These are phyloP conservation scores for Motacilla alba DNA, from an alignment of 2,113 vertebrate genomes.

Conservation along the genomic window DNA sequence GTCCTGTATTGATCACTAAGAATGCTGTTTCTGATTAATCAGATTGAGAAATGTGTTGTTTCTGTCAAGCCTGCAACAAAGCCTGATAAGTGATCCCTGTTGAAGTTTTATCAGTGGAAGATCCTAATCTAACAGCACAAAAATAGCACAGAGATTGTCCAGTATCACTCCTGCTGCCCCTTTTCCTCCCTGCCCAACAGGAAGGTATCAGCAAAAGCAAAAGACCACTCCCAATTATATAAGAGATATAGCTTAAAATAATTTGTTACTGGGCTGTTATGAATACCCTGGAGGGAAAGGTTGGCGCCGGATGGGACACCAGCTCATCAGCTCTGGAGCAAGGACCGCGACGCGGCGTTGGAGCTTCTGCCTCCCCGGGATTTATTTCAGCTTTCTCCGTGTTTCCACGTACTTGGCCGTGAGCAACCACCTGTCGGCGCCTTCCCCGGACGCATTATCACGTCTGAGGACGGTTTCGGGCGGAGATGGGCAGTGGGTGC, in stretches of 20 bases:
- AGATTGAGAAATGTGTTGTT: background rate
- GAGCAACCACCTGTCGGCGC: too few species aligned
- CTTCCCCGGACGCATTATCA: too few species aligned
- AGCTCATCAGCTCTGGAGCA: too few species aligned
- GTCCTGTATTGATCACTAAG: background rate
- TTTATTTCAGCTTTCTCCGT: background rate
- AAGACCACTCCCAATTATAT: background rate
- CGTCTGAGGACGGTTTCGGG: background rate
- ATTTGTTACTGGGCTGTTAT: background rate
- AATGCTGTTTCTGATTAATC: background rate
- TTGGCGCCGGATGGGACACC: too few species aligned
- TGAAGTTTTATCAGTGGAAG: background rate
- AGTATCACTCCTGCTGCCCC: accelerated
- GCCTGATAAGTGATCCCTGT: background rate
- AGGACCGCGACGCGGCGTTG: accelerated
- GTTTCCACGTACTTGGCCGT: background rate
- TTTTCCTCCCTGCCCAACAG: background rate
- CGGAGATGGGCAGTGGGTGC: background rate
- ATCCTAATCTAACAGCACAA: background rate
- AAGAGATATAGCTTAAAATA: background rate
- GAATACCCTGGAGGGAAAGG: background rate
- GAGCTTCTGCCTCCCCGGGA: accelerated
- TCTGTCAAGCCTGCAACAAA: background rate
- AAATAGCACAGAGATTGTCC: background rate
- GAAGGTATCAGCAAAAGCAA: accelerated